Evolutionary conservation across 1,140 invertebrate species (phyloP).

Genomic region (Melitaea cinxia): DNA sequence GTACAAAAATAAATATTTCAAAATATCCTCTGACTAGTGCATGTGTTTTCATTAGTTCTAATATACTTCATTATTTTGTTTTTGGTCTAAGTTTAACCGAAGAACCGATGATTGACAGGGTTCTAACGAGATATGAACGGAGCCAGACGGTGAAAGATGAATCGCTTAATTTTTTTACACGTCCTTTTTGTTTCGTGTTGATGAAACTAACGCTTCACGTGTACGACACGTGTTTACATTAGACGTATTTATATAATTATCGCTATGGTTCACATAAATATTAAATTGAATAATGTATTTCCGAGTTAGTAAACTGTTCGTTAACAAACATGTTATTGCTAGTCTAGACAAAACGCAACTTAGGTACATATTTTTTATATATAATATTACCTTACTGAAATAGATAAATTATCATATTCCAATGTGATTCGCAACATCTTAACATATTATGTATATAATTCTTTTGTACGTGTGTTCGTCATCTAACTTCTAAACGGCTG

Average conservation of each 20-base stretch:
- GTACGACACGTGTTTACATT: neutral
- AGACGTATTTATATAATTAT: neutral
- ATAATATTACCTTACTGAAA: too few species aligned
- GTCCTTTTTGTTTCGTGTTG: constrained; percentile 13
- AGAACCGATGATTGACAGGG: constrained; percentile 21
- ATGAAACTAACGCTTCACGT: neutral
- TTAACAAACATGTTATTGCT: too few species aligned
- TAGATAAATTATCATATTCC: too few species aligned
- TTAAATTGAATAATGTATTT: neutral
- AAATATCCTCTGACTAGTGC: constrained; percentile 11
- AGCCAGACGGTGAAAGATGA: constrained; percentile 15
- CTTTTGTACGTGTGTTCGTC: too few species aligned
- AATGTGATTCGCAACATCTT: too few species aligned
- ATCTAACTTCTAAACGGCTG: too few species aligned
- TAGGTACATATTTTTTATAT: too few species aligned
- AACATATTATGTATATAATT: too few species aligned
- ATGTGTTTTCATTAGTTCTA: neutral
- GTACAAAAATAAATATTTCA: neutral
- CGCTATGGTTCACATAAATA: neutral
- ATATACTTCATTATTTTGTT: constrained; percentile 6
- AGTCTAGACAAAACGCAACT: too few species aligned
- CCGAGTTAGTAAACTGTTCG: too few species aligned
- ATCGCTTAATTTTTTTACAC: constrained; percentile 12
- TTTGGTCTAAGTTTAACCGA: constrained; percentile 18
- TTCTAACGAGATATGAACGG: constrained; percentile 22